Conservation (phyloP, 64 coral and sea anemone species). For the Porites australiensis region DNA sequence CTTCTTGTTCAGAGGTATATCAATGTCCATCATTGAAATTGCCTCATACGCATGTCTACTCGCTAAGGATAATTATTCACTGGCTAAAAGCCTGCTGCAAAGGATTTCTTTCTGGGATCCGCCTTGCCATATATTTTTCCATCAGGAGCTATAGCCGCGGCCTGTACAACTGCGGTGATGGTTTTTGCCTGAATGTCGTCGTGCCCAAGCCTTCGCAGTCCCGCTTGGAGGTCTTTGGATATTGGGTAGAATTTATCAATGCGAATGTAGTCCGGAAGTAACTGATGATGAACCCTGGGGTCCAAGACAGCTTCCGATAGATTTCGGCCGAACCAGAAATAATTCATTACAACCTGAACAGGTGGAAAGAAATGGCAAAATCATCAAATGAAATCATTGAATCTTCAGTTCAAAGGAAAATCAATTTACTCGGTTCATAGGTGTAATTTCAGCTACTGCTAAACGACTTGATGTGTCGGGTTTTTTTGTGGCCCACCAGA, state of each 20-base stretch:
- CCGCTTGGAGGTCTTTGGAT: slow-evolving; percentile 59
- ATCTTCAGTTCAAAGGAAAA: too few relatives aligned
- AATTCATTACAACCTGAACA: slow-evolving; percentile 85
- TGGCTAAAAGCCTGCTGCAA: slow-evolving; percentile 71
- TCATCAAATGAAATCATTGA: background rate
- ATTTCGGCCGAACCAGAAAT: slow-evolving; percentile 84
- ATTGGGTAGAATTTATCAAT: slow-evolving; percentile 58
- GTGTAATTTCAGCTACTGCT: too few relatives aligned
- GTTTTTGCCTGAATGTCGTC: slow-evolving; percentile 3
- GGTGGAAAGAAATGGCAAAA: background rate
- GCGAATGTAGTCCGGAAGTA: slow-evolving; percentile 77
- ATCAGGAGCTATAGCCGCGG: slow-evolving; percentile 69
- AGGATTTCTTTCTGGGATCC: slow-evolving; percentile 81
- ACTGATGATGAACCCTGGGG: slow-evolving; percentile 83
- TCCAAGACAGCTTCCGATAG: slow-evolving; percentile 73
- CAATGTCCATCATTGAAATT: too few relatives aligned
- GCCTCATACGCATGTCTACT: too few relatives aligned
- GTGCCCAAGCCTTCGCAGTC: slow-evolving; percentile 75
- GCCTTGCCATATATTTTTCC: slow-evolving; percentile 77
- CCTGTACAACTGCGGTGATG: slow-evolving; percentile 73
- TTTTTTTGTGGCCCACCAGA: too few relatives aligned
- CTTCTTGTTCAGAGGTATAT: too few relatives aligned
- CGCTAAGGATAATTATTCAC: background rate
- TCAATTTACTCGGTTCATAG: too few relatives aligned
- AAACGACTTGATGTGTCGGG: too few relatives aligned